Conservation (phyloP, 2,888 invertebrate genomes). For the Lepas anatifera region DNA sequence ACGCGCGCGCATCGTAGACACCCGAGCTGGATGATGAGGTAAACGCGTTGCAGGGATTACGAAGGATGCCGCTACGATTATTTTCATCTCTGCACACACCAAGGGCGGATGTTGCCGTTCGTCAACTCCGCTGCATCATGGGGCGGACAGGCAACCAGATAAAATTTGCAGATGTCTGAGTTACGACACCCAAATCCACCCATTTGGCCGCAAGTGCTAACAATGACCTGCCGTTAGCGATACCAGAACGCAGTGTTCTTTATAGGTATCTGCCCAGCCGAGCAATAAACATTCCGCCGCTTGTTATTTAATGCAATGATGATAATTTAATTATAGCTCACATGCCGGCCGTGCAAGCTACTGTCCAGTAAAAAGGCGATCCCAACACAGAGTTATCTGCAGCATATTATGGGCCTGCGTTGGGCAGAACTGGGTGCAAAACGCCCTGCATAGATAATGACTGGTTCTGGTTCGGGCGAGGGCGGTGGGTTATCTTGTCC, state of each 20-base stretch:
- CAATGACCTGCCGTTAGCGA: background rate
- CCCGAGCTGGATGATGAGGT: too few species aligned
- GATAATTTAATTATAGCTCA: conserved; percentile 6
- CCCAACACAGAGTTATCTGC: background rate
- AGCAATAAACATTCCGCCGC: background rate
- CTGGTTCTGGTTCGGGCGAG: too few species aligned
- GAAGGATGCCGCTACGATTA: too few species aligned
- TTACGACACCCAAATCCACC: background rate
- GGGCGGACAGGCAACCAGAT: background rate
- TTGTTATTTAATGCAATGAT: conserved; percentile 8
- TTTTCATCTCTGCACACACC: too few species aligned
- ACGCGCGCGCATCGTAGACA: too few species aligned
- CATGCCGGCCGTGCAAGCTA: background rate
- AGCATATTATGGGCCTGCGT: background rate
- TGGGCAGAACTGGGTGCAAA: background rate
- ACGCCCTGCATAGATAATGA: background rate
- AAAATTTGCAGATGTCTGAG: conserved; percentile 10
- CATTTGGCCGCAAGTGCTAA: background rate
- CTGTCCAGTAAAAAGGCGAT: background rate
- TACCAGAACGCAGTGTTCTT: background rate
- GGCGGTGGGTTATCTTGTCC: too few species aligned
- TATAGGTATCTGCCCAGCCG: background rate
- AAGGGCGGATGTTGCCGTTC: background rate
- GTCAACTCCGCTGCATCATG: background rate
- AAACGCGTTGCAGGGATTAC: too few species aligned